These are phyloP conservation scores for Carassius carassius DNA, from an alignment of 2,113 vertebrate genomes.

Conservation along the genomic window DNA sequence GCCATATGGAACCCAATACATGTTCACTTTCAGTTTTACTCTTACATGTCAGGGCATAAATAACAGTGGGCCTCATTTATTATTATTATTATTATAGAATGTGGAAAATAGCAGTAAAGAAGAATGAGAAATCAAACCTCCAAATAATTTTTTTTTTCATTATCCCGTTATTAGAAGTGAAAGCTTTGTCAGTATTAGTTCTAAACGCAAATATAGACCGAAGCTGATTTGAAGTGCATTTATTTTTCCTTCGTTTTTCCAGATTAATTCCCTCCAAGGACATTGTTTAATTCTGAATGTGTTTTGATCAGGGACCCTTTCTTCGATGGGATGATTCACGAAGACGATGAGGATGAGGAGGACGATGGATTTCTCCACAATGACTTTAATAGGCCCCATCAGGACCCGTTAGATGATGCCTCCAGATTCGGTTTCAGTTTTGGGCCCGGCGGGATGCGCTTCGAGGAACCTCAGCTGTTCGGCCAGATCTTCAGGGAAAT, in stretches of 20 bases:
- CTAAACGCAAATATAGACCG: not conserved
- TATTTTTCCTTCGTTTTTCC: not conserved
- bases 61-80: not conserved
- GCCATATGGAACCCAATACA: not conserved
- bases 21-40: not conserved
- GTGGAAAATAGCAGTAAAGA: not conserved
- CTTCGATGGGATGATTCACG: slow-evolving; percentile 75
- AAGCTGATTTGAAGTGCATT: not conserved
- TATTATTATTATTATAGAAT: not conserved
- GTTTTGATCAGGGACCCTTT: slow-evolving; percentile 71
- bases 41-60: not conserved
- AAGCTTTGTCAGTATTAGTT: not conserved
- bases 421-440: slow-evolving; percentile 75
- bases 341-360: slow-evolving; percentile 67
- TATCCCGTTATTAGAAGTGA: not conserved
- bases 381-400: slow-evolving; percentile 52
- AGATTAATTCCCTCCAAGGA: not conserved
- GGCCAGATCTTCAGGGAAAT: slow-evolving; percentile 73
- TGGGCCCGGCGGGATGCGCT: slow-evolving; percentile 68
- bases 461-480: slow-evolving; percentile 72
- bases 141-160: not conserved
- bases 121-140: too few species aligned
- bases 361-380: slow-evolving; percentile 60
- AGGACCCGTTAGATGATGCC: slow-evolving; percentile 66
- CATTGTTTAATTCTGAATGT: not conserved